Evolutionary conservation across 2,888 invertebrate species (phyloP).

Genomic region (Trissoscelio sp.): DNA sequence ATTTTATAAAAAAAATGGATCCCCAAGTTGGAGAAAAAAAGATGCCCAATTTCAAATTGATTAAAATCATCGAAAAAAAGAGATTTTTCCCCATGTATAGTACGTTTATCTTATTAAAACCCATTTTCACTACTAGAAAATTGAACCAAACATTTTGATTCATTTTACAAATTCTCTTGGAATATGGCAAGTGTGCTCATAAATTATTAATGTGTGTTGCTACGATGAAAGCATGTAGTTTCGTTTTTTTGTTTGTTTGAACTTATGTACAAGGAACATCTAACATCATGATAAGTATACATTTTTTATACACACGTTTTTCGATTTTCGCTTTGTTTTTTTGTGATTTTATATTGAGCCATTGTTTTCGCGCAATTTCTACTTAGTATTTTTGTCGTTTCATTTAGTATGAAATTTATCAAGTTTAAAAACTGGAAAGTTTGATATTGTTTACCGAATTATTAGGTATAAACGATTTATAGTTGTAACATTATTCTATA

Average conservation of each 20-base stretch:
- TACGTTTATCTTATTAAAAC: slow-evolving; percentile 14
- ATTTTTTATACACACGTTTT: slow-evolving; percentile 58
- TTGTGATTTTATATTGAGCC: slow-evolving; percentile 59
- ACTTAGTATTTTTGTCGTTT: slow-evolving; percentile 32
- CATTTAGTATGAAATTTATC: slow-evolving; percentile 40
- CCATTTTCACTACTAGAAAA: neutral
- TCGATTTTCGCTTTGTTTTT: slow-evolving; percentile 46
- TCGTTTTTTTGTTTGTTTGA: too few species aligned
- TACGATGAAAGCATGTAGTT: slow-evolving; percentile 56
- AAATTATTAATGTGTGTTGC: slow-evolving; percentile 38
- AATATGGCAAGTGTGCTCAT: slow-evolving; percentile 41
- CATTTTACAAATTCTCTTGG: slow-evolving; percentile 11
- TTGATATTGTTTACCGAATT: slow-evolving; percentile 16
- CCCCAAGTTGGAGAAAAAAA: too few species aligned
- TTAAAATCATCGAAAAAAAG: too few species aligned
- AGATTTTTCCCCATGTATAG: neutral
- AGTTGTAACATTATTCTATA: slow-evolving; percentile 52
- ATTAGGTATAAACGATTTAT: slow-evolving; percentile 53
- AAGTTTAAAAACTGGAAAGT: slow-evolving; percentile 36
- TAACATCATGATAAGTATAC: slow-evolving; percentile 64
- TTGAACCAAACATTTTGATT: neutral
- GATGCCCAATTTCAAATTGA: neutral
- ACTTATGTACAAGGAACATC: slow-evolving; percentile 66
- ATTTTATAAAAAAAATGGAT: too few species aligned
- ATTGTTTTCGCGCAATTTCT: slow-evolving; percentile 48